These are phyloP conservation scores for Nasonia vitripennis DNA, from an alignment of 1,140 invertebrate genomes.

Conservation along the genomic window DNA sequence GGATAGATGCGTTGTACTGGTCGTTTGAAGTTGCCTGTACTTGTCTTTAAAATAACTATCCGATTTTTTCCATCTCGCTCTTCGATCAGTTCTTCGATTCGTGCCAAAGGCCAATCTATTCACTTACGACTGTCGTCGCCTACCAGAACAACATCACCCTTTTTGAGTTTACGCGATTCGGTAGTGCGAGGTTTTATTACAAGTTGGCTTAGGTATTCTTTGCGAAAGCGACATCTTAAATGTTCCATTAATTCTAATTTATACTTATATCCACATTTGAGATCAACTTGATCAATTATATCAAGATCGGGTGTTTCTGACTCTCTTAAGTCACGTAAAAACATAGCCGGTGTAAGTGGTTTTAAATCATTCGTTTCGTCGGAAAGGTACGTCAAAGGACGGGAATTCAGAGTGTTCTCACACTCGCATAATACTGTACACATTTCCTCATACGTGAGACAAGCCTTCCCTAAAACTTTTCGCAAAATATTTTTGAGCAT, in stretches of 20 bases:
- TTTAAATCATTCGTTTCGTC: conserved; percentile 57
- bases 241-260: conserved; percentile 53
- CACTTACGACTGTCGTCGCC: conserved; percentile 42
- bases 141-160: conserved; percentile 44
- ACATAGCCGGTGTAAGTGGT: conserved; percentile 55
- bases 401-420: conserved; percentile 61
- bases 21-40: neutral
- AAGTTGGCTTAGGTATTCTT: conserved; percentile 56
- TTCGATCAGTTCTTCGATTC: neutral
- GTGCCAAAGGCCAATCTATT: conserved; percentile 35
- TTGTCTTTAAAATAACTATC: neutral
- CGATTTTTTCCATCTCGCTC: neutral
- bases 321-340: conserved; percentile 55
- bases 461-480: conserved; percentile 57
- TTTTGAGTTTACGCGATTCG: conserved; percentile 23
- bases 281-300: conserved; percentile 44
- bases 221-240: conserved; percentile 54
- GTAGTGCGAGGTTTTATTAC: conserved; percentile 9
- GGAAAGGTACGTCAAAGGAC: conserved; percentile 66
- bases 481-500: conserved; percentile 57
- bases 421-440: conserved; percentile 59
- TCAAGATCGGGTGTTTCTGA: conserved; percentile 57
- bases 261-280: conserved; percentile 47
- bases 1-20: conserved; percentile 20
- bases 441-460: conserved; percentile 62